Conservation (phyloP, 1,140 invertebrate genomes). For the Amphibalanus amphitrite region DNA sequence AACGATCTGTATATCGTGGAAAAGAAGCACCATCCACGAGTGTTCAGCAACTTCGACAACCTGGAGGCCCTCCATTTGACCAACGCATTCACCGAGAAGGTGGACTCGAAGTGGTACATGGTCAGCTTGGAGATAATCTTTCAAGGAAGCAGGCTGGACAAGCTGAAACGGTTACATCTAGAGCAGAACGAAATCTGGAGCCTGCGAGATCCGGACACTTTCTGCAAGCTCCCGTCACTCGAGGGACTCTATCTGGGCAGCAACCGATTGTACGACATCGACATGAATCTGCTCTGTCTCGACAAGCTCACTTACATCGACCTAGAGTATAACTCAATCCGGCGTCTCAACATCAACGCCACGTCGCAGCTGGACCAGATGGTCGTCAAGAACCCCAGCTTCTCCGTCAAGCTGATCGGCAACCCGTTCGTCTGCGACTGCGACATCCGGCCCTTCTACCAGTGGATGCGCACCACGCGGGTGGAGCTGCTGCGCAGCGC, state of each 20-base stretch:
- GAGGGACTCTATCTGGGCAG: conserved; percentile 49
- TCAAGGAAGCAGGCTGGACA: conserved; percentile 41
- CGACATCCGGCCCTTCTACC: background rate
- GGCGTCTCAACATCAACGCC: conserved; percentile 37
- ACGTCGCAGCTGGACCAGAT: conserved; percentile 4
- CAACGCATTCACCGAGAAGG: conserved; percentile 47
- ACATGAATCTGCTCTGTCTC: conserved; percentile 44
- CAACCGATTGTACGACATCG: conserved; percentile 40
- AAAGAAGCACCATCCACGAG: conserved; percentile 45
- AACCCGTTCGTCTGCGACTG: background rate
- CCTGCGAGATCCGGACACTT: conserved; percentile 44
- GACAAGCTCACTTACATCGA: conserved; percentile 47
- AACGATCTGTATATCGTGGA: conserved; percentile 42
- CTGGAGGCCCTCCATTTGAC: conserved; percentile 52
- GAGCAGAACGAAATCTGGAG: conserved; percentile 55
- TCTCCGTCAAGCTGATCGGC: background rate
- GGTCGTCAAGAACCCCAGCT: background rate
- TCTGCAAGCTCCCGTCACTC: conserved; percentile 48
- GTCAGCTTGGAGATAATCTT: conserved; percentile 47
- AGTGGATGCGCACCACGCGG: background rate
- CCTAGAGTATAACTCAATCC: conserved; percentile 48
- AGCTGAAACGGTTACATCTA: conserved; percentile 49
- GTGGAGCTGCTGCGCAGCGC: background rate
- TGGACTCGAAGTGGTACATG: conserved; percentile 21
- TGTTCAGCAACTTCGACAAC: conserved; percentile 60